phyloP scores from a whole-genome alignment of 2,797 vertebrate species.

The Sebastes reedi region DNA sequence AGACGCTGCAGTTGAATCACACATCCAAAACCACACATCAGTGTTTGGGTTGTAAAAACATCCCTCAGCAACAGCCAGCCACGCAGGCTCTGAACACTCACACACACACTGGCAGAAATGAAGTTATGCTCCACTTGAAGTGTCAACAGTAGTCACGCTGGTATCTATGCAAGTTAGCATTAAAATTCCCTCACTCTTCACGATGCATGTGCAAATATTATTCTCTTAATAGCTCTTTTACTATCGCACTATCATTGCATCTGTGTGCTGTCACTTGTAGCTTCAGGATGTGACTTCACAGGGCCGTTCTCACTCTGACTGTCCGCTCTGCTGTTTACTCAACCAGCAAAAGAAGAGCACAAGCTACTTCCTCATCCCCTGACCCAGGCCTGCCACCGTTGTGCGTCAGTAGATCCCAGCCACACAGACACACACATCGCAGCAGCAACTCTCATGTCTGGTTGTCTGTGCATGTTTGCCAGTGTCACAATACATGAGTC shows the following conservation, averaged over 20 bases:
- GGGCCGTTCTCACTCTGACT: conserved; percentile 47
- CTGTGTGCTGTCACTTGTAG: not conserved
- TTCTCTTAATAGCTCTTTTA: not conserved
- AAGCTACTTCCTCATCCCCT: conserved; percentile 76
- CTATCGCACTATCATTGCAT: not conserved
- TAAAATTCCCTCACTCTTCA: not conserved
- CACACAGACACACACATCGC: not conserved
- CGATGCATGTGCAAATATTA: not conserved
- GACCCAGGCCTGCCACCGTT: conserved; percentile 47
- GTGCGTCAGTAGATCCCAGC: conserved; percentile 61
- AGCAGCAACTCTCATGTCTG: conserved; percentile 38
- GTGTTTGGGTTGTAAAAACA: conserved; percentile 39
- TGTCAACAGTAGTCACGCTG: not conserved
- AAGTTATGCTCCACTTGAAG: not conserved
- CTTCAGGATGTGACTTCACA: conserved; percentile 54
- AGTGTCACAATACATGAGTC: conserved; percentile 65
- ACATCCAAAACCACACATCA: conserved; percentile 35
- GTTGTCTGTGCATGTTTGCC: conserved; percentile 33
- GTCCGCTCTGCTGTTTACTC: conserved; percentile 66
- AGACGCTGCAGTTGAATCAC: conserved; percentile 20
- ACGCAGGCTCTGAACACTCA: not conserved
- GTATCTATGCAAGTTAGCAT: not conserved
- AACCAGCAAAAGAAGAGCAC: conserved; percentile 45
- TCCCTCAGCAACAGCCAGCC: not conserved
- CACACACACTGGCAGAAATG: not conserved